Percentiles rank a stretch among this genome's conserved stretches.
Evolutionary conservation across 2,797 vertebrate genomes (phyloP).

Genomic region (Esox masquinongy): DNA sequence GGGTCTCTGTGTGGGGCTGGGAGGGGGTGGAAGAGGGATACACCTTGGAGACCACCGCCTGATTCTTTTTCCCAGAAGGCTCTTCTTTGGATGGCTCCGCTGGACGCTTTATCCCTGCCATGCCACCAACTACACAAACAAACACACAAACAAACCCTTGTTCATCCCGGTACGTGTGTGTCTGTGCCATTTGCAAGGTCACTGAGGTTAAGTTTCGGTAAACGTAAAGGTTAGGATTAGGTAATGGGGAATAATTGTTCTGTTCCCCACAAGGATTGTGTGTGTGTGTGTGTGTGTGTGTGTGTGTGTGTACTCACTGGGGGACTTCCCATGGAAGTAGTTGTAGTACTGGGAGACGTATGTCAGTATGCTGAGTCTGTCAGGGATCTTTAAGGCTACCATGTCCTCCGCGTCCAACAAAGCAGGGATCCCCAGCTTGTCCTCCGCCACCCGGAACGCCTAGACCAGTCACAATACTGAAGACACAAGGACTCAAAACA

Average conservation of each 20-base stretch:
- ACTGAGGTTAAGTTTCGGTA: too few species aligned
- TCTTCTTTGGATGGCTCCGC: slow-evolving; percentile 69
- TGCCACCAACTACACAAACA: slow-evolving; percentile 81
- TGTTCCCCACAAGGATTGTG: too few species aligned
- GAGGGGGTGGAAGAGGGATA: slow-evolving; percentile 55
- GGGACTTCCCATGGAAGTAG: slow-evolving; percentile 93
- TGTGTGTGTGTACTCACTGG: slow-evolving; percentile 82
- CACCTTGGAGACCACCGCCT: slow-evolving; percentile 63
- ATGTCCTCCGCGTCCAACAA: slow-evolving; percentile 97
- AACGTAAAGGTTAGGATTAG: too few species aligned
- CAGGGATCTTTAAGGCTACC: slow-evolving; percentile 90
- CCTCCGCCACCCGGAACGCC: slow-evolving; percentile 92
- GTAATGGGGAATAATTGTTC: too few species aligned
- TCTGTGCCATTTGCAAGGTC: not conserved
- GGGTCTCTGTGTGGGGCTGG: slow-evolving; percentile 61
- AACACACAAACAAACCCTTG: not conserved
- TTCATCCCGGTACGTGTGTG: not conserved
- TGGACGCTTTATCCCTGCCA: slow-evolving; percentile 87
- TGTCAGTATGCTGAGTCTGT: slow-evolving; percentile 95
- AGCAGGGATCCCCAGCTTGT: slow-evolving; percentile 91
- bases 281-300: too few species aligned
- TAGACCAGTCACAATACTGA: slow-evolving; percentile 45
- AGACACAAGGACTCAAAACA: not conserved
- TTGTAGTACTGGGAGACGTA: slow-evolving; percentile 99
- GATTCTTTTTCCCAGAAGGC: slow-evolving; percentile 81